These are phyloP conservation scores for Okapia johnstoni DNA, from an alignment of 2,113 vertebrate genomes.

Conservation along the genomic window DNA sequence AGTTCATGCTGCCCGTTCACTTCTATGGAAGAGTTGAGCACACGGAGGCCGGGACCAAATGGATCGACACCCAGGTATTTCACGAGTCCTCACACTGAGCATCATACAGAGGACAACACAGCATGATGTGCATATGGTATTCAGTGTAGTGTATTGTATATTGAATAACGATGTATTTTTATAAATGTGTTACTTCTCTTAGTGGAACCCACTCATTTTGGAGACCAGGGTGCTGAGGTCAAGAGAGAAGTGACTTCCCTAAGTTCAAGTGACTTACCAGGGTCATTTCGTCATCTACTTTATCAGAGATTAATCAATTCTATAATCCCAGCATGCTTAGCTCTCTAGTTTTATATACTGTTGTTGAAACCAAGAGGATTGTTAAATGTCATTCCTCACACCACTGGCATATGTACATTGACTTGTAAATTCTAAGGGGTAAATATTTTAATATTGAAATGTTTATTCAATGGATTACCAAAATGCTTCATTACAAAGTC, in stretches of 20 bases:
- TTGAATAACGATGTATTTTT: background rate
- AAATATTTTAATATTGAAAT: background rate
- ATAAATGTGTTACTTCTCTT: background rate
- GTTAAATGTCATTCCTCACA: background rate
- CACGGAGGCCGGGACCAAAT: constrained; percentile 81
- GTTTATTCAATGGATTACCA: background rate
- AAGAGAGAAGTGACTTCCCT: background rate
- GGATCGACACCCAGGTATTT: constrained; percentile 93
- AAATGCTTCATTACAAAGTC: background rate
- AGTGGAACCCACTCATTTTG: background rate
- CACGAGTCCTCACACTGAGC: accelerated
- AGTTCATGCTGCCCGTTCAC: constrained; percentile 96
- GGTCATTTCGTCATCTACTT: background rate
- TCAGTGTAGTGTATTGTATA: background rate
- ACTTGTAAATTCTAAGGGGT: background rate
- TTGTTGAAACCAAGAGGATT: background rate
- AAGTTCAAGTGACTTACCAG: background rate
- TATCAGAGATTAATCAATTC: background rate
- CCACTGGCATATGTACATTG: background rate
- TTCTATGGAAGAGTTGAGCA: constrained; percentile 92
- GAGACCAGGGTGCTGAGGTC: background rate
- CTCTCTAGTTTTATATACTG: background rate
- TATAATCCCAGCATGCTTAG: background rate
- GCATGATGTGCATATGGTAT: background rate
- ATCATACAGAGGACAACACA: background rate